phyloP scores from a whole-genome alignment of 2,113 vertebrate genomes.

The Centropus bengalensis region DNA sequence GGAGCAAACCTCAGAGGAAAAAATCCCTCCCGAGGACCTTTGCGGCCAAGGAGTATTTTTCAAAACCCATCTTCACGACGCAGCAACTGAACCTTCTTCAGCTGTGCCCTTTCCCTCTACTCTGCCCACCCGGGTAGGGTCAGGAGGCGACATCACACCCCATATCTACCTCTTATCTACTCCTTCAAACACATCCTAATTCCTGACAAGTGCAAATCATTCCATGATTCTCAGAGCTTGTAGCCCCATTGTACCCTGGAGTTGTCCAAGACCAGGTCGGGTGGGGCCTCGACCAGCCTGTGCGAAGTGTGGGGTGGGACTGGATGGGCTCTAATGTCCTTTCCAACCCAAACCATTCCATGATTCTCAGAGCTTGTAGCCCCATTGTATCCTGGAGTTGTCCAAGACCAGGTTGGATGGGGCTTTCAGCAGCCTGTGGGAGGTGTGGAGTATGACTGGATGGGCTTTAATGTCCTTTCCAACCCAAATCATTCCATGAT shows the following conservation, averaged over 20 bases:
- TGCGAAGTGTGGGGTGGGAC: too few relatives aligned
- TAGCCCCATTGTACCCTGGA: not conserved
- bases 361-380: not conserved
- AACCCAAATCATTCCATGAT: too few relatives aligned
- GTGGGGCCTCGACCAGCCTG: too few relatives aligned
- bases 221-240: not conserved
- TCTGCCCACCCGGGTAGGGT: not conserved
- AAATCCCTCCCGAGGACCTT: not conserved
- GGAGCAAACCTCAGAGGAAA: not conserved
- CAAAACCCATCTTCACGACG: not conserved
- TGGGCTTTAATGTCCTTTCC: too few relatives aligned
- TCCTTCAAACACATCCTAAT: not conserved
- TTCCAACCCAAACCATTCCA: too few relatives aligned
- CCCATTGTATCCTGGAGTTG: too few relatives aligned
- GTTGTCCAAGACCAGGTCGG: too few relatives aligned
- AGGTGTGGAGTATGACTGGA: too few relatives aligned
- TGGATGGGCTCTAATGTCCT: too few relatives aligned
- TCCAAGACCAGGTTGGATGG: too few relatives aligned
- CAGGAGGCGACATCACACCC: accelerated
- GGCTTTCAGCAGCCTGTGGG: too few relatives aligned
- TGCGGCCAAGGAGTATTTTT: not conserved
- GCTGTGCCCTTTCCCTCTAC: not conserved
- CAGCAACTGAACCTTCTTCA: not conserved
- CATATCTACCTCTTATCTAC: not conserved
- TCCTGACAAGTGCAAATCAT: not conserved